Conservation (phyloP, 2,797 vertebrate species). For the Spinus pinus region DNA sequence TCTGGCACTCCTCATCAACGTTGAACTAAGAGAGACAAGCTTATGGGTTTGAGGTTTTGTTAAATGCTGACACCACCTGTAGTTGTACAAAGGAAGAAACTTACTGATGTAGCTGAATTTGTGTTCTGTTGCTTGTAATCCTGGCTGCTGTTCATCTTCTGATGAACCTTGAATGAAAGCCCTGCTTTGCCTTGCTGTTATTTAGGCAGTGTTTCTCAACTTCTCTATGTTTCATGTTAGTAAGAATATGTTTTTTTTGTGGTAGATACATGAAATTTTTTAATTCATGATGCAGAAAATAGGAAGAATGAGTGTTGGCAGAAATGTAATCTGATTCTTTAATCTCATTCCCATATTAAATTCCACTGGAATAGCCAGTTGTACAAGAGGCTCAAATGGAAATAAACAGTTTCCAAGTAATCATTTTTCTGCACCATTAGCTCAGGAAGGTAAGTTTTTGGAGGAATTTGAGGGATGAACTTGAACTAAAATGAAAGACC, state of each 20-base stretch:
- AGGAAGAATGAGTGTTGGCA: neutral
- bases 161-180: neutral
- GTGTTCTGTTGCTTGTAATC: neutral
- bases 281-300: neutral
- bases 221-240: rapidly evolving
- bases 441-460: neutral
- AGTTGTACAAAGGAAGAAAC: neutral
- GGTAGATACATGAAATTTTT: neutral
- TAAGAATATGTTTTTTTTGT: neutral
- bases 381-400: neutral
- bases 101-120: neutral
- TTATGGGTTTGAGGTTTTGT: neutral
- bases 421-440: neutral
- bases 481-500: neutral
- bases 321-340: neutral
- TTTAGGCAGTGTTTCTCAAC: neutral
- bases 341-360: neutral
- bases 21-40: neutral
- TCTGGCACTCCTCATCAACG: rapidly evolving
- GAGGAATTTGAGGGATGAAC: neutral
- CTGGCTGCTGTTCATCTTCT: neutral
- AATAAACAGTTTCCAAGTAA: neutral
- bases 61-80: neutral
- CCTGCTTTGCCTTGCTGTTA: neutral
- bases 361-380: neutral